These are phyloP conservation scores for Holacanthella duospinosa DNA, from an alignment of 2,888 invertebrate genomes.

Conservation along the genomic window DNA sequence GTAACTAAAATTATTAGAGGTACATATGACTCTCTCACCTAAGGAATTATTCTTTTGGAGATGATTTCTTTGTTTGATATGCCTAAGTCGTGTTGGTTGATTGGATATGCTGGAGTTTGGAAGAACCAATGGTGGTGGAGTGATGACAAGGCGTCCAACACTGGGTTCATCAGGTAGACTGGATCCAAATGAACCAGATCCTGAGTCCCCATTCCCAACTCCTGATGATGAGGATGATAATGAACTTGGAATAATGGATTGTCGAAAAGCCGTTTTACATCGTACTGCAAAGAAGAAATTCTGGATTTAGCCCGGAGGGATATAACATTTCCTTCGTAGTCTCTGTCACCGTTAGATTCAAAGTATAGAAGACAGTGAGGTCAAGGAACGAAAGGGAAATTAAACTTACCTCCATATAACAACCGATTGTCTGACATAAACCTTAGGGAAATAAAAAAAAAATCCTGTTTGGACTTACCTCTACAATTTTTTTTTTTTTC, in stretches of 20 bases:
- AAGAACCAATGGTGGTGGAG: slow-evolving; percentile 6
- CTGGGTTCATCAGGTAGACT: background rate
- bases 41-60: slow-evolving; percentile 39
- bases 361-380: background rate
- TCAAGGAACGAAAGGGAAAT: background rate
- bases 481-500: no score
- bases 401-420: no score
- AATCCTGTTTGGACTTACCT: no score
- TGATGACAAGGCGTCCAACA: background rate
- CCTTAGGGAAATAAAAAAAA: no score
- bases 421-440: no score
- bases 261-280: slow-evolving; percentile 33
- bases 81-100: slow-evolving; percentile 35
- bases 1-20: no score
- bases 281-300: no score
- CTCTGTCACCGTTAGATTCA: no score
- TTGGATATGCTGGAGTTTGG: slow-evolving; percentile 15
- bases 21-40: slow-evolving; percentile 30
- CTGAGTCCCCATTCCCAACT: slow-evolving; percentile 21
- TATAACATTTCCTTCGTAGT: background rate
- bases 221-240: slow-evolving; percentile 21
- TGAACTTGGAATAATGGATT: slow-evolving; percentile 23
- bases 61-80: slow-evolving; percentile 39
- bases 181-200: slow-evolving; percentile 24
- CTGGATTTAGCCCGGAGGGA: background rate